A percentile compares a stretch with the other conserved stretches of the same genome.
phyloP scores from a whole-genome alignment of 2,888 invertebrate species.

The Petrolisthes cinctipes region DNA sequence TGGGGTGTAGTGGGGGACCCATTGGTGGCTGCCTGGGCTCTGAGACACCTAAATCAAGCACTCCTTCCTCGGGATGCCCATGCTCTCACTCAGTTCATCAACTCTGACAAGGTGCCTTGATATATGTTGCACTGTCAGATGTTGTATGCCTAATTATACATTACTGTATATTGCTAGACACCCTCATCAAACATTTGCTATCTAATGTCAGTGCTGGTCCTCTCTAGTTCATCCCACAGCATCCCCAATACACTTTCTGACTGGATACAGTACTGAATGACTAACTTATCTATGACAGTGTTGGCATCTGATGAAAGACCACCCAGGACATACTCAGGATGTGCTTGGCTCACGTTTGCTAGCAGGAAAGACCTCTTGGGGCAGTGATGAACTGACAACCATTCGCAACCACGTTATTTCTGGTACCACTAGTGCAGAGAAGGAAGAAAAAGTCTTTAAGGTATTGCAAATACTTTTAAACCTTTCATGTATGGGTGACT shows the following conservation, averaged over 20 bases:
- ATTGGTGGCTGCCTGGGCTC: constrained; percentile 33
- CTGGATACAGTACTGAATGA: background rate
- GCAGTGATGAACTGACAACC: background rate
- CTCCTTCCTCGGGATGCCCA: constrained; percentile 34
- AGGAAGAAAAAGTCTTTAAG: too few relatives aligned
- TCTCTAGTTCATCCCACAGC: too few relatives aligned
- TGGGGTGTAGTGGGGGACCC: constrained; percentile 43
- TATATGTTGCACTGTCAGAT: too few relatives aligned
- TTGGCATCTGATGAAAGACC: constrained; percentile 49
- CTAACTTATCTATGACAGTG: constrained; percentile 3
- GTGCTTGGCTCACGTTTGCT: constrained; percentile 30
- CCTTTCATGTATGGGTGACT: too few relatives aligned
- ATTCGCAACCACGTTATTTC: constrained; percentile 4
- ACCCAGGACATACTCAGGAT: background rate
- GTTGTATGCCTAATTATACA: too few relatives aligned
- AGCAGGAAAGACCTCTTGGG: constrained; percentile 48
- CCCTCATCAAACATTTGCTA: too few relatives aligned
- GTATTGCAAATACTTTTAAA: too few relatives aligned
- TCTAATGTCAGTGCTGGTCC: too few relatives aligned
- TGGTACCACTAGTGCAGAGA: background rate
- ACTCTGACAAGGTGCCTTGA: constrained; percentile 17
- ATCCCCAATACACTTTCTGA: background rate
- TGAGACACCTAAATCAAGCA: background rate
- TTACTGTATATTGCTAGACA: too few relatives aligned
- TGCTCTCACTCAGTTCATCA: constrained; percentile 45